Base-by-base conservation (phyloP, 2,113 vertebrate species). In the Thomomys bottae region DNA sequence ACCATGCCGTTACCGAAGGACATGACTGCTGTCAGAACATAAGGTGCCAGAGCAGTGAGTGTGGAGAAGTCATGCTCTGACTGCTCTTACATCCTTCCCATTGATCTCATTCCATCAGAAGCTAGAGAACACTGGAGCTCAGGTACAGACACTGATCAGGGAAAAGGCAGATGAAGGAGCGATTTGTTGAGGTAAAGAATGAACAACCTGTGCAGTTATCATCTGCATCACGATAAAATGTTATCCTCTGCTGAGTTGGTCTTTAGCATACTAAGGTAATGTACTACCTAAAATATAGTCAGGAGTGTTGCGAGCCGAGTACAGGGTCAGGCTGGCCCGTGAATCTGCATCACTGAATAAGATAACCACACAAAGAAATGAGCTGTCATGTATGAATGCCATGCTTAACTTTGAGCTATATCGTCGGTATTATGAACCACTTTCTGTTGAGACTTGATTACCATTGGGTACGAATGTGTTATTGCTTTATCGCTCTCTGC, bases 231-330 rank as follows among this genome's bases (percentile, higher is more conserved):
- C 90, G 18, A 34, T 30, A 40, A 79, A 80, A 77, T 80, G 5
- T 32, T 49, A 70, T 12, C 34, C 14, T 88, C 66, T 72, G 28
- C 7, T 61, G 28, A 63, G 12, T 12, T 86, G 12, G 73, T 87
- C 94, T 84, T 89, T 87, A 70, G 90, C 68, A 49, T 30, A 73
- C 36, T 82, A 81, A 94, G 49, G 34, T 12, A 87, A 1, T 61
- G 17, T 75, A 38, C 77, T 92, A 64, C 40, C 68, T 24, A 18
- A 61, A 70, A 87, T 64, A 9, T 70, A 49, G 45, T 49, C 45
- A 49, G 49, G 49, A 54, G 49, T 54, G n/a, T n/a, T n/a, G n/a
- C n/a, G n/a, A n/a, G n/a, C n/a, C n/a, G n/a, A n/a, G n/a, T n/a
- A n/a, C n/a, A n/a, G n/a, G n/a, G n/a, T n/a, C n/a, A n/a, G n/a